Base-by-base conservation (phyloP, 35 echinoderm and acorn worm genomes). In the Strongylocentrotus purpuratus region DNA sequence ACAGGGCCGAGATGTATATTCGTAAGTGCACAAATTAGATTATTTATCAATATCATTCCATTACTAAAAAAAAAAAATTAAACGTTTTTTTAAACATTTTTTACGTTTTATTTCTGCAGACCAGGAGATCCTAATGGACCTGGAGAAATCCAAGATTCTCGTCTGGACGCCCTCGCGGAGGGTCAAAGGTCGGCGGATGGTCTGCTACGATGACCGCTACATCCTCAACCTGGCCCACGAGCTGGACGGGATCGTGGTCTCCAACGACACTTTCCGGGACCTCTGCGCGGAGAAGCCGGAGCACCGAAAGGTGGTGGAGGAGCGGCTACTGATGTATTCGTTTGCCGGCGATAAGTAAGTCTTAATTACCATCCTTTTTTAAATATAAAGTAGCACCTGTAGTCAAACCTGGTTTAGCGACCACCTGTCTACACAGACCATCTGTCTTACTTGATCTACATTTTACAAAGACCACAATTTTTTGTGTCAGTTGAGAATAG, bases 221-320 rank as follows among this genome's bases (percentile, higher is more conserved):
- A 97, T 99, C 41, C 48, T 99, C 6, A 96, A 98, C 59, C 90
- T 97, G 33, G 98, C 98, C 8, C 86, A 97, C 0, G 95, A 98
- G 61, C 48, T 97, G 60, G 96, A 96, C 45, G 98, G 98, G 18
- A 97, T 99, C 4, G 95, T 99, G 2, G 98, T 99, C 13, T 99
- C 98, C 32, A 99, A 99, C 32, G 98, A 99, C 92, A 96, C 97
- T n/a, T 99, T 99, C 94, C 52, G 98, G 45, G 98, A 99, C 88
- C 94, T 98, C 31, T 95, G 97, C 86, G 59, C 94, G 18, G 98
- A 99, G 86, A 96, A 96, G 46, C 95, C 87, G 15, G 97, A 99
- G 70, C 97, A 94, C 46, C 95, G 90, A 33, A 99, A 97, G 92
- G 88, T 99, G 46, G 96, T 98, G 15, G 97, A 98, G 41, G 98